Evolutionary conservation across 2,113 vertebrate genomes (phyloP), one percentile per base, ranked within the genome.

Genomic region (Hylia prasina): DNA sequence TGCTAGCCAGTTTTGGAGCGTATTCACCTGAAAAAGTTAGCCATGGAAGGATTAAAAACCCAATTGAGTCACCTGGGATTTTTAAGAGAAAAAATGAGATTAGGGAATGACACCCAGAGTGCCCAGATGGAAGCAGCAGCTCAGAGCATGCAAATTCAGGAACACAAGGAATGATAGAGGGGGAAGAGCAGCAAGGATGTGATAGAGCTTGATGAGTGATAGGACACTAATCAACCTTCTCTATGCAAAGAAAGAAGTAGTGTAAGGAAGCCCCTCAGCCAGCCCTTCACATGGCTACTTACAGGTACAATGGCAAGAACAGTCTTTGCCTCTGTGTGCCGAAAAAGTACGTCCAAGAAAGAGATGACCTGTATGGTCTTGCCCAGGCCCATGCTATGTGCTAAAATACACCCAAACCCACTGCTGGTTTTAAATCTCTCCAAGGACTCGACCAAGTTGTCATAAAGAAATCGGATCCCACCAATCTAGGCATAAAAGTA

Each of bases 301-400:
- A 99, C 99, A 92, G 99, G 99, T 95, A 99, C 99, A 93, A 99
- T 99, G 86, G 99, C 98, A 91, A 99, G 98, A 95, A 99, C 99
- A 77, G 99, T 99, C 98, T 99, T 99, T 88, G 99, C 99, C 89
- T 98, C 98, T 2, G 99, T 99, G 95, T 99, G 99, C 78, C 97
- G 98, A 96, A 99, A 98, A 81, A 99, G 98, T 95, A 99, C 98
- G 87, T 99, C 99, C 50, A 99, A 95, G 97, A 99, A 99, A 93
- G 99, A 99, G 98, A 99, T 99, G 97, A 99, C 99, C 97, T 99
- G 99, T 80, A 99, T 97, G 30, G 99, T 99, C 97, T 99, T 99
- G 53, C 99, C 99, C 86, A 99, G 95, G 44, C 99, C 99, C 99
- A 99, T 99, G 94, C 99, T 99, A 96, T 99, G 99, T 66, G 99